Evolutionary conservation across 2,888 invertebrate genomes (phyloP).

Genomic region (Eristalis intricaria): DNA sequence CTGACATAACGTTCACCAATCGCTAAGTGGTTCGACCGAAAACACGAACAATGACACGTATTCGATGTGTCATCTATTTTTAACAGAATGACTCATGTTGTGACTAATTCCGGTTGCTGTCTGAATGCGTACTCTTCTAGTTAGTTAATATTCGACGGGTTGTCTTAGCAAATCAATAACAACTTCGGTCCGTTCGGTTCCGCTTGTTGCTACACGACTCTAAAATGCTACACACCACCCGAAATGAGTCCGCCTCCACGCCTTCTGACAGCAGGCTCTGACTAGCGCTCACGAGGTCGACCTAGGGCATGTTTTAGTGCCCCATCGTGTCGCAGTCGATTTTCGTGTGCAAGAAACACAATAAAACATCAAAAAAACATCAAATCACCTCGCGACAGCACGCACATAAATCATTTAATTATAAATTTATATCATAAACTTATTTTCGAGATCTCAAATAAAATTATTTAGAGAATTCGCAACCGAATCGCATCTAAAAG

Average conservation of each 20-base stretch:
- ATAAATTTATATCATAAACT: conserved; percentile 8
- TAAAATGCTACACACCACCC: background rate
- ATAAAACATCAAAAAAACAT: background rate
- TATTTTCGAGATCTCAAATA: conserved; percentile 14
- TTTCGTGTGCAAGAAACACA: background rate
- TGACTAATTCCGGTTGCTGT: background rate
- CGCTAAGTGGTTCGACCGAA: background rate
- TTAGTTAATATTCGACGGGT: background rate
- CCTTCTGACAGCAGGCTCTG: too few species aligned
- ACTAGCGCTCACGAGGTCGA: background rate
- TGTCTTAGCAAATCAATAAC: background rate
- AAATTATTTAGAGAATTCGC: background rate
- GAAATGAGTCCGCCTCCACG: background rate
- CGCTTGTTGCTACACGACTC: background rate
- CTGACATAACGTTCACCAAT: background rate
- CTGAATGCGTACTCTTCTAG: background rate
- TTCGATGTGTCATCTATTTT: background rate
- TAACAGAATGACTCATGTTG: background rate
- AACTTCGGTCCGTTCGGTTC: background rate
- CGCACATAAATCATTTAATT: background rate
- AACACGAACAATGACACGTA: background rate
- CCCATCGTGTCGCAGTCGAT: background rate
- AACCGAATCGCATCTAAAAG: conserved; percentile 31
- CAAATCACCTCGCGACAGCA: background rate
- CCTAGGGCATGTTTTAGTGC: background rate